These are phyloP conservation scores for Scomber scombrus DNA, from an alignment of 2,113 vertebrate genomes.

Conservation along the genomic window DNA sequence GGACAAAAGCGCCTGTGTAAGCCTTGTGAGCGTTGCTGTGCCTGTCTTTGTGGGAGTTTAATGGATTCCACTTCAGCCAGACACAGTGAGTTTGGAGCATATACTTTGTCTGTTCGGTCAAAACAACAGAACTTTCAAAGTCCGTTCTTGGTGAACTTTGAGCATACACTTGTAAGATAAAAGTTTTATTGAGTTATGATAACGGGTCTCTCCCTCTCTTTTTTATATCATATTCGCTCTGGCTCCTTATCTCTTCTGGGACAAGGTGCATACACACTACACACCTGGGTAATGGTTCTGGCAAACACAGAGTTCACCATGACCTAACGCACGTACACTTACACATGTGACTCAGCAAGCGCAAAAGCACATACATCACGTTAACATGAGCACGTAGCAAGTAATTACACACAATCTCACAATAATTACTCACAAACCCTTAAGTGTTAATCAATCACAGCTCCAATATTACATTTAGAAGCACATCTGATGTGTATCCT, in stretches of 20 bases:
- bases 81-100: conserved; percentile 6
- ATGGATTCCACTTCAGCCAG: conserved; percentile 44
- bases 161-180: conserved; percentile 51
- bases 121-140: conserved; percentile 58
- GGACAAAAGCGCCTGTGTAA: conserved; percentile 68
- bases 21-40: conserved; percentile 54
- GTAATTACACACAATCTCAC: neutral
- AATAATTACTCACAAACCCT: conserved; percentile 1
- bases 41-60: conserved; percentile 69
- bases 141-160: conserved; percentile 71
- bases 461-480: neutral
- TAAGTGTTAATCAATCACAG: neutral
- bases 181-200: conserved; percentile 67
- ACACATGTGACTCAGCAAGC: neutral
- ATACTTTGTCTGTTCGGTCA: conserved; percentile 1
- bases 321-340: conserved; percentile 66
- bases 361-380: neutral
- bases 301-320: conserved; percentile 5
- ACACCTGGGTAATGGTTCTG: conserved; percentile 24
- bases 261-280: conserved; percentile 40
- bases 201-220: conserved; percentile 29
- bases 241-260: conserved; percentile 52
- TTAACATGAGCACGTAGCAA: neutral
- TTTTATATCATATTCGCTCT: conserved; percentile 35
- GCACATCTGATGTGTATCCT: neutral